A percentile compares a stretch with the other conserved stretches of the same genome.
phyloP scores from a whole-genome alignment of 2,888 invertebrate species.

The Cataglyphis rosenhaueri region DNA sequence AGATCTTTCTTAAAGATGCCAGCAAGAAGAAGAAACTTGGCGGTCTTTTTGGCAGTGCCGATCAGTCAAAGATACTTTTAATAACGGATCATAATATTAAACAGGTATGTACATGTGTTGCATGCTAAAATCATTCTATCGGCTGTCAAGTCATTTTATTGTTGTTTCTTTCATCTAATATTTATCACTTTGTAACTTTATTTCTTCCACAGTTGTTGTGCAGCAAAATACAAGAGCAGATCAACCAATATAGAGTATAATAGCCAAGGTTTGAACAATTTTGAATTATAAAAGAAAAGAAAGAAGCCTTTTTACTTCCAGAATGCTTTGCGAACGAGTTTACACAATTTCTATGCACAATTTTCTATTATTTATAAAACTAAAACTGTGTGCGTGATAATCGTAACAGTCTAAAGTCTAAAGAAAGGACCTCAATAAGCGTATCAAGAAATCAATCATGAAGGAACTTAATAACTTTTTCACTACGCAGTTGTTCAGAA shows the following conservation, averaged over 20 bases:
- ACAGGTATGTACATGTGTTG: conserved; percentile 74
- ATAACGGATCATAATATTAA: conserved; percentile 83
- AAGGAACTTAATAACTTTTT: conserved; percentile 5
- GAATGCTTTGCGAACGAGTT: conserved; percentile 51
- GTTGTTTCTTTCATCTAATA: background rate
- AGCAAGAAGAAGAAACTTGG: conserved; percentile 88
- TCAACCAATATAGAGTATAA: conserved; percentile 74
- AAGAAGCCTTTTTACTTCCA: conserved; percentile 12
- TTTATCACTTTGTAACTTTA: background rate
- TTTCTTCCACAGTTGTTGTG: conserved; percentile 72
- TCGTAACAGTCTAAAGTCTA: conserved; percentile 36
- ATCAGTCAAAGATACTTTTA: conserved; percentile 88
- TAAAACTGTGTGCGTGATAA: conserved; percentile 52
- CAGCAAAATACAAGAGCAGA: conserved; percentile 80
- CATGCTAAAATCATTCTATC: background rate
- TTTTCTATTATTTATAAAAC: conserved; percentile 69
- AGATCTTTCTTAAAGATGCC: conserved; percentile 87
- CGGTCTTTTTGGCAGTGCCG: conserved; percentile 88
- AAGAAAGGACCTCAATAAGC: conserved; percentile 12
- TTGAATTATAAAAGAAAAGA: background rate
- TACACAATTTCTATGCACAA: conserved; percentile 47
- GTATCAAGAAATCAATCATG: background rate
- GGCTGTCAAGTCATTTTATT: background rate
- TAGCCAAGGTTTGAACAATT: background rate
- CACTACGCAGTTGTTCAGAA: background rate